Percentiles rank a stretch among this genome's conserved stretches.
Evolutionary conservation across 2,888 invertebrate species (phyloP).

Genomic region (Tenthredo livida): DNA sequence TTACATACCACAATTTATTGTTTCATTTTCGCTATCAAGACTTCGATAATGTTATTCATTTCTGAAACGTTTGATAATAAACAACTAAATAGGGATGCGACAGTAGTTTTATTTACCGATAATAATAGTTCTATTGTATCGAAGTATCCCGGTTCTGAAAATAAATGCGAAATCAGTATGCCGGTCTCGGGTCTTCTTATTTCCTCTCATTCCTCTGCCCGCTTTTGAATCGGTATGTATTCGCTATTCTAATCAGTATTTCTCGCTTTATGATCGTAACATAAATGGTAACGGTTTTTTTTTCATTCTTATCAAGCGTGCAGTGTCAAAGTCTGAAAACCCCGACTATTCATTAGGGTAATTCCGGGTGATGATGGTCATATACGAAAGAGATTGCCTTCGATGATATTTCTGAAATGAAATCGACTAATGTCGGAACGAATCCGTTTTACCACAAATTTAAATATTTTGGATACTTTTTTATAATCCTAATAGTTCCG

Average conservation of each 20-base stretch:
- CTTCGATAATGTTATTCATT: conserved; percentile 10
- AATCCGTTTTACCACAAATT: neutral
- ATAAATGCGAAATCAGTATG: conserved; percentile 38
- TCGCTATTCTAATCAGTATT: neutral
- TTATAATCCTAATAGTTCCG: neutral
- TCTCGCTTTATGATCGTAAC: neutral
- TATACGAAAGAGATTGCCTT: too few relatives aligned
- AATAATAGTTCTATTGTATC: conserved; percentile 34
- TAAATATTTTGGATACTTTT: neutral
- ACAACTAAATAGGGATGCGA: neutral
- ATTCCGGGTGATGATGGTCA: too few relatives aligned
- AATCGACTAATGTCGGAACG: neutral
- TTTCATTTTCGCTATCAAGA: neutral
- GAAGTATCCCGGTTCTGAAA: conserved; percentile 42
- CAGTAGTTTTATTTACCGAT: conserved; percentile 44
- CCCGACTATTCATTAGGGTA: neutral
- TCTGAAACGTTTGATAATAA: neutral
- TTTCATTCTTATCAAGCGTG: neutral
- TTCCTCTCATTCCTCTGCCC: neutral
- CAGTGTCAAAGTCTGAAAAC: neutral
- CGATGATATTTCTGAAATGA: too few relatives aligned
- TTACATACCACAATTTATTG: neutral
- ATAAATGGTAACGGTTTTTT: neutral
- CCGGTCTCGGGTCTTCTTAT: neutral
- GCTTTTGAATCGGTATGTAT: neutral